A percentile compares a stretch with the other conserved stretches of the same genome.
phyloP scores from a whole-genome alignment of 2,113 vertebrate species.

The Gasterosteus nipponicus region DNA sequence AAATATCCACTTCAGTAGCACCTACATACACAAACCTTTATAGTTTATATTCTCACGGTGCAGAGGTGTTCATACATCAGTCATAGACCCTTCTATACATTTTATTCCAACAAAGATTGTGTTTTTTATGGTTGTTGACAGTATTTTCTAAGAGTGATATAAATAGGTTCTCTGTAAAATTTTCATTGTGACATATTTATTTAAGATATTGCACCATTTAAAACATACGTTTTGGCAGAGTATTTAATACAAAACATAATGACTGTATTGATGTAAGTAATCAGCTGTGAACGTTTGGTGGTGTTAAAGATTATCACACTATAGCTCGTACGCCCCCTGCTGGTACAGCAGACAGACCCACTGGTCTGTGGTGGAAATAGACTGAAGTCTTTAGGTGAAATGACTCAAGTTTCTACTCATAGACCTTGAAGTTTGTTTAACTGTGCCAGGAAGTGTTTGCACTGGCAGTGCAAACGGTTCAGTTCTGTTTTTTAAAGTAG shows the following conservation, averaged over 20 bases:
- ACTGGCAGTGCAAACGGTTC: not conserved
- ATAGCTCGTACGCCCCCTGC: constrained; percentile 50
- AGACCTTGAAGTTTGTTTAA: not conserved
- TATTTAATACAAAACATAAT: not conserved
- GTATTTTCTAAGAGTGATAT: not conserved
- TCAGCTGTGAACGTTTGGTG: not conserved
- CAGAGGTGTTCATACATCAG: not conserved
- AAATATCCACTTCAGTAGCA: not conserved
- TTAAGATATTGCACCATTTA: not conserved
- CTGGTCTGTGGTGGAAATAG: not conserved
- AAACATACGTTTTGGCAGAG: too few relatives aligned
- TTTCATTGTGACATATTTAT: not conserved
- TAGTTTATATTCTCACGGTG: not conserved
- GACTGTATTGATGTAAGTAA: not conserved
- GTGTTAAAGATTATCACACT: not conserved
- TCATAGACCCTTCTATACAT: not conserved
- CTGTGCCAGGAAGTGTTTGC: not conserved
- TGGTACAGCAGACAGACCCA: constrained; percentile 9
- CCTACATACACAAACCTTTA: not conserved
- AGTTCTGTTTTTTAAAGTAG: not conserved
- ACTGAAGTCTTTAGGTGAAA: not conserved
- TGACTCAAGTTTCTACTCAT: not conserved
- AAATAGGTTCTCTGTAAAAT: too few relatives aligned
- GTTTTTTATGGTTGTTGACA: not conserved
- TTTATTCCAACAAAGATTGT: not conserved